Evolutionary conservation across 2,797 vertebrate genomes (phyloP).

Genomic region (Luscinia luscinia): DNA sequence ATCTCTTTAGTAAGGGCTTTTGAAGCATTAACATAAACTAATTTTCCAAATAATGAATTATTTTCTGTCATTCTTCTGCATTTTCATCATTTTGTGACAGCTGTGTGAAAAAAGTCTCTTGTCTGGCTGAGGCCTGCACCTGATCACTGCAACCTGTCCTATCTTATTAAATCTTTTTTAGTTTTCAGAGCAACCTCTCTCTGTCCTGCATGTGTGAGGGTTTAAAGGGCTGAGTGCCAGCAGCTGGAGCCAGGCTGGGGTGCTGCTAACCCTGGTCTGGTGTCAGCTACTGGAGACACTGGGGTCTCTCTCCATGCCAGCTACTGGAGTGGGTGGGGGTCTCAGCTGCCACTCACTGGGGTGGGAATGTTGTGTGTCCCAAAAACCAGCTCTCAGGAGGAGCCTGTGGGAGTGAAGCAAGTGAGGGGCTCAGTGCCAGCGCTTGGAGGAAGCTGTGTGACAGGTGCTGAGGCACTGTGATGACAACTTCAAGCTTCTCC

Average conservation of each 20-base stretch:
- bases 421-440: not conserved
- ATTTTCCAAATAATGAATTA: not conserved
- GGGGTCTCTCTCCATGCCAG: not conserved
- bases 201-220: not conserved
- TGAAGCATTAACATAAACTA: not conserved
- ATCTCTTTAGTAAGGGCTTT: not conserved
- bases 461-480: not conserved
- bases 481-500: not conserved
- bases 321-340: not conserved
- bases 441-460: accelerated
- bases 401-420: not conserved
- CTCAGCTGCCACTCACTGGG: not conserved
- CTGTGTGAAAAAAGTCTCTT: not conserved
- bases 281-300: not conserved
- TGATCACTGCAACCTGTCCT: not conserved
- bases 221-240: not conserved
- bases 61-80: not conserved
- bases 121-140: not conserved
- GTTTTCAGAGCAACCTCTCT: not conserved
- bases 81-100: not conserved
- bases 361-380: not conserved
- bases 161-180: not conserved
- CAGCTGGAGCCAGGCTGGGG: not conserved
- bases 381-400: not conserved
- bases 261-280: not conserved